phyloP scores from a whole-genome alignment of 1,140 invertebrate species.

The Drosophila tani region DNA sequence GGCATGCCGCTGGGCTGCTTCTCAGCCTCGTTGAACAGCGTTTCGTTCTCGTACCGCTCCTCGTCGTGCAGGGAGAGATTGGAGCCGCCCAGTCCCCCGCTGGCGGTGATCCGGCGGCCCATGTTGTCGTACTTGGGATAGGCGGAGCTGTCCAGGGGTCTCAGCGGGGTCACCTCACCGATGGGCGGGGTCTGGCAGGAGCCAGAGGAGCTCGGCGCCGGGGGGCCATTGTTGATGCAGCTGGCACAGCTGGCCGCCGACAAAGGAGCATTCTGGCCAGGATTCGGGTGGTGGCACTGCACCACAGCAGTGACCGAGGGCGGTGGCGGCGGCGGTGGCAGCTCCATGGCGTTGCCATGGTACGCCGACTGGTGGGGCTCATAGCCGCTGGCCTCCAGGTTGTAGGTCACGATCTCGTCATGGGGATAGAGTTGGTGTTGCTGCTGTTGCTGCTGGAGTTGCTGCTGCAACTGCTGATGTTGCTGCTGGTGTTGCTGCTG shows the following conservation, averaged over 20 bases:
- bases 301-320: constrained; percentile 74
- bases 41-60: constrained; percentile 74
- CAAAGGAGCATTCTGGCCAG: constrained; percentile 21
- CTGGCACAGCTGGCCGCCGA: constrained; percentile 75
- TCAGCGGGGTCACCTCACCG: constrained; percentile 59
- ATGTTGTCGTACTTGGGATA: constrained; percentile 93
- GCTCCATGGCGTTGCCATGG: constrained; percentile 61
- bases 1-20: constrained; percentile 28
- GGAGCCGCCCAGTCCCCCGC: constrained; percentile 88
- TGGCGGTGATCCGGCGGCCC: constrained; percentile 94
- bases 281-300: constrained; percentile 71
- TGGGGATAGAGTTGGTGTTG: constrained; percentile 74
- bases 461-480: constrained; percentile 35
- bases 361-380: constrained; percentile 53
- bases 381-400: constrained; percentile 77
- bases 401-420: constrained; percentile 83
- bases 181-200: constrained; percentile 77
- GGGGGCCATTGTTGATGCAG: constrained; percentile 84
- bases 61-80: constrained; percentile 91
- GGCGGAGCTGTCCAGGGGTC: constrained; percentile 67
- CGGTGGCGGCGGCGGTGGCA: constrained; percentile 73
- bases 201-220: constrained; percentile 68
- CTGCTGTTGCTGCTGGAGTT: constrained; percentile 49
- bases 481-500: constrained; percentile 33
- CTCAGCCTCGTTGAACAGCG: constrained; percentile 73